Evolutionary conservation across 2,888 invertebrate genomes (phyloP).

Genomic region (Drosophila incognita): DNA sequence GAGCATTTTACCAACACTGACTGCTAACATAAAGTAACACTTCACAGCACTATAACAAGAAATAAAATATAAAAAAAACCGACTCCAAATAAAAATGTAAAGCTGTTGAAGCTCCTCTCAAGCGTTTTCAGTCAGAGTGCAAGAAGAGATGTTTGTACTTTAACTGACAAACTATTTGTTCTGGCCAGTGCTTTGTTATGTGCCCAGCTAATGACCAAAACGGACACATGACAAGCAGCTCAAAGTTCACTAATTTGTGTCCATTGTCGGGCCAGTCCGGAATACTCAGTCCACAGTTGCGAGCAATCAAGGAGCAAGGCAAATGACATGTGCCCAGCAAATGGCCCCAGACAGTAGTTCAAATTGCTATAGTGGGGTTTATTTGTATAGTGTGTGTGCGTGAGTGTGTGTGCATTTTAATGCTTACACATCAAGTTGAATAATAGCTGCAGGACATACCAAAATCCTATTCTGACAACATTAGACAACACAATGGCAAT

Average conservation of each 20-base stretch:
- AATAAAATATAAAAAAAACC: background rate
- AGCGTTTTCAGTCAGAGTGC: background rate
- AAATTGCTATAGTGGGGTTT: conserved; percentile 33
- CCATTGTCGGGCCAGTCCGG: conserved; percentile 42
- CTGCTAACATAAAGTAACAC: background rate
- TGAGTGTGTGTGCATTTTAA: conserved; percentile 12
- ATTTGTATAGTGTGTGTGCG: conserved; percentile 21
- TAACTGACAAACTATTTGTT: conserved; percentile 23
- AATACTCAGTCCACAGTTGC: conserved; percentile 22
- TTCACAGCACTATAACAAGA: background rate
- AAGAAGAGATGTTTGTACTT: background rate
- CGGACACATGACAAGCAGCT: conserved; percentile 53
- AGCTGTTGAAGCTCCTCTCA: too few species aligned
- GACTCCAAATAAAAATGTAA: background rate
- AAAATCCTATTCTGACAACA: conserved; percentile 23
- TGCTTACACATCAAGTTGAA: conserved; percentile 46
- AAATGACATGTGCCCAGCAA: conserved; percentile 42
- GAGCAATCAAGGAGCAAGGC: conserved; percentile 24
- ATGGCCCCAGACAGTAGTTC: conserved; percentile 24
- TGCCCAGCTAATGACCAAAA: conserved; percentile 43
- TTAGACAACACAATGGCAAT: conserved; percentile 22
- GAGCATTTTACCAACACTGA: background rate
- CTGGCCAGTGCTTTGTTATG: conserved; percentile 32
- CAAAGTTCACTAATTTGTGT: conserved; percentile 48
- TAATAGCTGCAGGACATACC: conserved; percentile 35